Conservation (phyloP, 2,797 vertebrate genomes). For the Chrysocyon brachyurus region DNA sequence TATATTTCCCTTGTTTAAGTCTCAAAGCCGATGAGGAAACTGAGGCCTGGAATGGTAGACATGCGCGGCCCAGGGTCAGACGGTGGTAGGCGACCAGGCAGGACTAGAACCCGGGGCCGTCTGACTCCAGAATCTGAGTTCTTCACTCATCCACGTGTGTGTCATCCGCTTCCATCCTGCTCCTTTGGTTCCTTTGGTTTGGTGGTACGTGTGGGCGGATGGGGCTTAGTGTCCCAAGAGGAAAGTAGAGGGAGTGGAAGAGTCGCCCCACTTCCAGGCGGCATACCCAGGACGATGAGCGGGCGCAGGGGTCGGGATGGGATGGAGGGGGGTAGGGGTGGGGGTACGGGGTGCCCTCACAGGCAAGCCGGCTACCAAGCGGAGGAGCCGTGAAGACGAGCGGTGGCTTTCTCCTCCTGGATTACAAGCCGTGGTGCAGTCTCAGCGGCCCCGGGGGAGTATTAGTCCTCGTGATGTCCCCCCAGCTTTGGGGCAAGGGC, state of each 20-base stretch:
- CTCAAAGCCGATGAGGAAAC: background rate
- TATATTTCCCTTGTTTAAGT: background rate
- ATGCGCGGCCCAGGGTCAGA: background rate
- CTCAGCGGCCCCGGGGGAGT: background rate
- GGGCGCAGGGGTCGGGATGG: background rate
- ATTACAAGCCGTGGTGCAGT: background rate
- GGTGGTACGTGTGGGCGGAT: background rate
- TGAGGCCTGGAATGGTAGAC: background rate
- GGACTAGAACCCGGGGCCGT: background rate
- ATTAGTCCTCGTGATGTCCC: background rate
- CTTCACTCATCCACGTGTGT: background rate
- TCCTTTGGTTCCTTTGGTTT: constrained; percentile 58
- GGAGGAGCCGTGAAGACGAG: background rate
- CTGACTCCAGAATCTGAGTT: background rate
- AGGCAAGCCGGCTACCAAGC: background rate
- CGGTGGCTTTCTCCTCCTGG: background rate
- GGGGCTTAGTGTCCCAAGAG: background rate
- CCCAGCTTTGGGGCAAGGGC: background rate
- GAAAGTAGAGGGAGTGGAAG: background rate
- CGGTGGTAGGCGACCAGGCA: background rate
- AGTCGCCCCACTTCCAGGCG: background rate
- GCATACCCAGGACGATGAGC: background rate
- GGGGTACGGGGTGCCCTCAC: background rate
- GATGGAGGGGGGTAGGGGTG: too few species aligned
- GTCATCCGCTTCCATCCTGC: background rate